Percentiles rank a stretch among this genome's conserved stretches.
These are phyloP conservation scores for Stenurella melanura DNA, from an alignment of 2,888 invertebrate genomes.

Conservation along the genomic window DNA sequence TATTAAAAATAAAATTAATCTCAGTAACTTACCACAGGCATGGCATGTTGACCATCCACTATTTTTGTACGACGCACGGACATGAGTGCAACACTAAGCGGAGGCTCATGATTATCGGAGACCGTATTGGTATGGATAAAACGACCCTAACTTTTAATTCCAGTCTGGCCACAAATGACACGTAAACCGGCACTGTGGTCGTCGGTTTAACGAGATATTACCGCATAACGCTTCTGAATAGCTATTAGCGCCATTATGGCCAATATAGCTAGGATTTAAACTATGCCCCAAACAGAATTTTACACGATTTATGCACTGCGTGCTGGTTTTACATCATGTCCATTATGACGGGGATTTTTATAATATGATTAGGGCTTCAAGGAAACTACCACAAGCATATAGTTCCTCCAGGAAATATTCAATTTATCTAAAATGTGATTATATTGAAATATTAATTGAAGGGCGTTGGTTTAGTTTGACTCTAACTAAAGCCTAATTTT, in stretches of 20 bases:
- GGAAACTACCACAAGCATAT: background rate
- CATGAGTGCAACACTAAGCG: constrained; percentile 38
- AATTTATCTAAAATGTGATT: background rate
- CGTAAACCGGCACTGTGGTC: constrained; percentile 70
- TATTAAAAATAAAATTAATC: background rate
- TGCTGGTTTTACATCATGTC: constrained; percentile 25
- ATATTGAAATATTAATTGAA: no score
- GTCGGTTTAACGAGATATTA: constrained; percentile 72
- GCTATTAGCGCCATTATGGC: constrained; percentile 72
- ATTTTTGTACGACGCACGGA: constrained; percentile 6
- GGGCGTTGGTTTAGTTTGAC: no score
- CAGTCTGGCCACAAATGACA: constrained; percentile 71
- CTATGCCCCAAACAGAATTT: constrained; percentile 54
- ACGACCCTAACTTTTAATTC: constrained; percentile 72
- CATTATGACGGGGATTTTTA: constrained; percentile 13
- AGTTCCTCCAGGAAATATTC: background rate
- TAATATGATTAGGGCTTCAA: background rate
- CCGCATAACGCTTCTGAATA: constrained; percentile 71
- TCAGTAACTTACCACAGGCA: background rate
- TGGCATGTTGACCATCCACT: background rate
- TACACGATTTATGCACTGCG: constrained; percentile 54
- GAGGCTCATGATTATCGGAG: constrained; percentile 25
- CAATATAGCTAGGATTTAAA: constrained; percentile 66
- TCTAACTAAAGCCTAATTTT: no score
- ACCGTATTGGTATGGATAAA: constrained; percentile 63